phyloP scores from a whole-genome alignment of 2,113 vertebrate species.

The Trochalopteron elliotii region DNA sequence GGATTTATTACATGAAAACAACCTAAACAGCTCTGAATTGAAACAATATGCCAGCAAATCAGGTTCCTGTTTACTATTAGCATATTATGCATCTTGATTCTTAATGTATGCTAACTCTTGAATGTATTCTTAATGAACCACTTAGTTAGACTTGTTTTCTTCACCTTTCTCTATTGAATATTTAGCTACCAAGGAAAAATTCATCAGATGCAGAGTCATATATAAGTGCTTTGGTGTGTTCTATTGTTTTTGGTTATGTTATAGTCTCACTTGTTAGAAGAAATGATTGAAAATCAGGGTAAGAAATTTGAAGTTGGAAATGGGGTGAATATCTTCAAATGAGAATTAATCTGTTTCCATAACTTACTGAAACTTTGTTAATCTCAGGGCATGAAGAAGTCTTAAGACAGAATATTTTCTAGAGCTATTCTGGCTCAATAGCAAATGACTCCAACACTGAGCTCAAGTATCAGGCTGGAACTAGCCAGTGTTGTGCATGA shows the following conservation, averaged over 20 bases:
- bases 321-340: background rate
- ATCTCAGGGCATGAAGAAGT: background rate
- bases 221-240: background rate
- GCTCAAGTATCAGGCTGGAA: background rate
- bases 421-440: background rate
- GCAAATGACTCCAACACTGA: background rate
- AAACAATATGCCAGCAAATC: background rate
- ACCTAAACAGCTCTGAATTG: background rate
- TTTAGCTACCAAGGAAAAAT: background rate
- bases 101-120: background rate
- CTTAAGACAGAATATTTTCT: background rate
- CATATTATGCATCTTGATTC: background rate
- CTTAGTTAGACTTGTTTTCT: background rate
- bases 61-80: background rate
- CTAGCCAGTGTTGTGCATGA: background rate
- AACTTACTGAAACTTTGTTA: background rate
- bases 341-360: background rate
- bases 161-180: background rate
- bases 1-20: background rate
- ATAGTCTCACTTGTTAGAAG: background rate
- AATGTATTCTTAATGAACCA: background rate
- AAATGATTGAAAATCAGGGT: background rate
- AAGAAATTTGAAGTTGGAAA: background rate
- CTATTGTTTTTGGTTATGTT: background rate
- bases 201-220: background rate